These are phyloP conservation scores for Tanypteryx hageni DNA, from an alignment of 2,888 invertebrate genomes.

Conservation along the genomic window DNA sequence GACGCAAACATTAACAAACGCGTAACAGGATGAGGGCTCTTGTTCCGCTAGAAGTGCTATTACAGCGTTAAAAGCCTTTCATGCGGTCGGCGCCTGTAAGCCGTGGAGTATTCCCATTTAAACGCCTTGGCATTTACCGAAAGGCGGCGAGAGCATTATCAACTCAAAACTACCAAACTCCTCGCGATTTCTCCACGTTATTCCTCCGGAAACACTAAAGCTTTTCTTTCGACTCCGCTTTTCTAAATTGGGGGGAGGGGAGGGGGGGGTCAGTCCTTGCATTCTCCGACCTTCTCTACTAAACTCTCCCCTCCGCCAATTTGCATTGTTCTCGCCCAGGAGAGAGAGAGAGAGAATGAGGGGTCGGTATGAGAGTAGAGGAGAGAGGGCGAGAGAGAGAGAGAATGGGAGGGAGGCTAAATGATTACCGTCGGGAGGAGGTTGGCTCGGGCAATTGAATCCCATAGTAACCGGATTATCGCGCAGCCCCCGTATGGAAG, in stretches of 20 bases:
- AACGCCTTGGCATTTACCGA: neutral
- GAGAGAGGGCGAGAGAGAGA: neutral
- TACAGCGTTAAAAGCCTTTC: neutral
- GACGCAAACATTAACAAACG: neutral
- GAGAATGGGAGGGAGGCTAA: slow-evolving; percentile 4
- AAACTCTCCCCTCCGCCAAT: neutral
- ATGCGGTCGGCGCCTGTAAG: neutral
- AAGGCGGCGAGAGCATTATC: neutral
- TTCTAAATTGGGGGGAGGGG: neutral
- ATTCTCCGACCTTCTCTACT: slow-evolving; percentile 9
- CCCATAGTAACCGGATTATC: slow-evolving; percentile 59
- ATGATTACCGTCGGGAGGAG: slow-evolving; percentile 25
- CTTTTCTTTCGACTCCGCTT: neutral
- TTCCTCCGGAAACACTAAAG: neutral
- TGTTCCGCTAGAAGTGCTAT: neutral
- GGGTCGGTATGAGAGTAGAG: neutral
- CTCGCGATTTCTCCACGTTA: slow-evolving; percentile 27
- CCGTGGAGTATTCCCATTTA: neutral
- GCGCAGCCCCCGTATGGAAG: slow-evolving; percentile 35
- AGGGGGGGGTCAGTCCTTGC: neutral
- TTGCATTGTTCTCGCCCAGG: slow-evolving; percentile 48
- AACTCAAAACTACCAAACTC: neutral
- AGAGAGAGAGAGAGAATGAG: neutral
- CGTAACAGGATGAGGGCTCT: neutral
- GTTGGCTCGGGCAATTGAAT: slow-evolving; percentile 55